phyloP scores from a whole-genome alignment of 2,888 invertebrate genomes.

The Spatulosminthurus flaviceps region DNA sequence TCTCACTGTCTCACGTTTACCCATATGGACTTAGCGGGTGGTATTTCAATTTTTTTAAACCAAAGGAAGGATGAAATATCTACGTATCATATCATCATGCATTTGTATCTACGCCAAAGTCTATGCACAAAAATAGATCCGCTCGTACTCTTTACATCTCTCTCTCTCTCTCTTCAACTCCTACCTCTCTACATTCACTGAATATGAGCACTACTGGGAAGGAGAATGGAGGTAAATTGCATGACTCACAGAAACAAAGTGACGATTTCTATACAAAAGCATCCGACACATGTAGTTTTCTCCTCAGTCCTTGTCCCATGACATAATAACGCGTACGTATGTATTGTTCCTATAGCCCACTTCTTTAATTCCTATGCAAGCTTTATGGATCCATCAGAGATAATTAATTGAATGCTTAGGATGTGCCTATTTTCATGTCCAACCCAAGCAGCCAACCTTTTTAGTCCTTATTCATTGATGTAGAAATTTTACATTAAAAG shows the following conservation, averaged over 20 bases:
- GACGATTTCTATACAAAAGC: constrained; percentile 30
- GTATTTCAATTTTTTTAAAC: constrained; percentile 60
- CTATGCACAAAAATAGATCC: constrained; percentile 19
- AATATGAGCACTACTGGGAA: not conserved
- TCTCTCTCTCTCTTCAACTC: constrained; percentile 16
- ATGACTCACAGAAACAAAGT: constrained; percentile 38
- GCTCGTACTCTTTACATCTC: not conserved
- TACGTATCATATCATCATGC: constrained; percentile 36
- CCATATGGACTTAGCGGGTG: constrained; percentile 58
- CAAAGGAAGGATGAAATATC: constrained; percentile 41
- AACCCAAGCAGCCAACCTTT: too few species aligned
- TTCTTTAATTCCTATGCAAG: too few species aligned
- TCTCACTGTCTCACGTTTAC: constrained; percentile 34
- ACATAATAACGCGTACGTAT: too few species aligned
- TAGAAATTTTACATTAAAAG: too few species aligned
- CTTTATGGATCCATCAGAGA: too few species aligned
- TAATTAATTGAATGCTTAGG: too few species aligned
- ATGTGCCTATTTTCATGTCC: too few species aligned
- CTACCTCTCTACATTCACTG: not conserved
- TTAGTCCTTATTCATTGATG: too few species aligned
- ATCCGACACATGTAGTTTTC: constrained; percentile 1
- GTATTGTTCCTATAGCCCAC: too few species aligned
- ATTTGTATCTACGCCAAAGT: constrained; percentile 24
- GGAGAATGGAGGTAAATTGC: constrained; percentile 9
- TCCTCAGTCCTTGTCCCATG: not conserved